Conservation (phyloP, 2,113 vertebrate genomes). For the Isichthys henryi region DNA sequence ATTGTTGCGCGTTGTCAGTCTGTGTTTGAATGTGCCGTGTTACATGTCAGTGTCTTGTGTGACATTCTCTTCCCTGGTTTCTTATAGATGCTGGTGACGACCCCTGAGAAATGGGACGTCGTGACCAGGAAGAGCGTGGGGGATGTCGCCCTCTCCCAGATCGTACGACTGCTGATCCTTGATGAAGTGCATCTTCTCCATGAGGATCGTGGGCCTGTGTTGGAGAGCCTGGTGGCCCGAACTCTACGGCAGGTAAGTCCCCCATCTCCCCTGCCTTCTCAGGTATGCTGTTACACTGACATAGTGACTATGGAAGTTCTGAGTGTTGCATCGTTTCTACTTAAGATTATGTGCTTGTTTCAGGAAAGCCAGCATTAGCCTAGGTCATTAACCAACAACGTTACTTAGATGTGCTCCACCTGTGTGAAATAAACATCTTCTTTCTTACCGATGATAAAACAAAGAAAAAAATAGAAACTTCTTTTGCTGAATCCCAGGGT, state of each 20-base stretch:
- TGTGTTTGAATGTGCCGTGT: background rate
- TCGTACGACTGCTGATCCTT: slow-evolving; percentile 87
- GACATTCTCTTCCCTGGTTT: background rate
- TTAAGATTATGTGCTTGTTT: background rate
- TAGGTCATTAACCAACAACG: background rate
- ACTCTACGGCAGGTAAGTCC: slow-evolving; percentile 85
- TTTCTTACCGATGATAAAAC: background rate
- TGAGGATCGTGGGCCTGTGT: slow-evolving; percentile 90
- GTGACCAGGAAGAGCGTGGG: slow-evolving; percentile 97
- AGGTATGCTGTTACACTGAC: background rate
- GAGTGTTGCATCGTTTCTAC: background rate
- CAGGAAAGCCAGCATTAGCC: background rate
- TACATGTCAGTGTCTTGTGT: background rate
- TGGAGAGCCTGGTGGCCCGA: slow-evolving; percentile 95
- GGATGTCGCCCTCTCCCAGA: slow-evolving; percentile 87
- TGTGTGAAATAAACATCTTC: background rate
- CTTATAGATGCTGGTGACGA: slow-evolving; percentile 91
- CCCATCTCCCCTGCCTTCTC: background rate
- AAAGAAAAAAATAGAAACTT: background rate
- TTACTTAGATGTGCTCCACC: background rate
- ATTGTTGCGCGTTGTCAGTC: background rate
- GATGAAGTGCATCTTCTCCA: slow-evolving; percentile 97
- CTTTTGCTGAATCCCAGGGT: background rate
- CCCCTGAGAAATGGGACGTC: slow-evolving; percentile 98
- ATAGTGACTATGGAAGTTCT: background rate